Percentiles rank a stretch among this genome's conserved stretches.
phyloP scores from a whole-genome alignment of 1,140 invertebrate species.

The Trichomalopsis sarcophagae region DNA sequence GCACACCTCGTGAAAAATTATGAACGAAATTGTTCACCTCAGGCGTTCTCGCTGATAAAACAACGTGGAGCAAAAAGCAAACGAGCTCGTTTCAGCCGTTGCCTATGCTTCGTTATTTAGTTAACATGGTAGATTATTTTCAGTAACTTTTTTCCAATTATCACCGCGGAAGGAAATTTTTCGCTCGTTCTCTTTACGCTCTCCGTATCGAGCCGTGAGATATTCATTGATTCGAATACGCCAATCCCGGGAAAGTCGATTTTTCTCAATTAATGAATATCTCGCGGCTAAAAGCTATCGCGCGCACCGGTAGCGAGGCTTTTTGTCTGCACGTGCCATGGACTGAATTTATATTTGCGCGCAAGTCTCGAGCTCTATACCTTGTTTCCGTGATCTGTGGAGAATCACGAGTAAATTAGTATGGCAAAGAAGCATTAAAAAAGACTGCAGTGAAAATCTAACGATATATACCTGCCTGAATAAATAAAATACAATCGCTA shows the following conservation, averaged over 20 bases:
- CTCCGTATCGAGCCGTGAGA: neutral
- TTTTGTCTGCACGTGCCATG: neutral
- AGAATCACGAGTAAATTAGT: no score
- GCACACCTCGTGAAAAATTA: no score
- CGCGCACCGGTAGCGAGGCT: neutral
- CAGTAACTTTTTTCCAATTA: neutral
- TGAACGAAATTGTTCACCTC: neutral
- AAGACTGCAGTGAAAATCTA: no score
- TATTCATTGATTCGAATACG: neutral
- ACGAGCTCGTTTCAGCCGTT: no score
- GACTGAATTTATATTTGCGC: neutral
- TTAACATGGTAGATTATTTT: neutral
- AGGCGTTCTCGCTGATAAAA: neutral
- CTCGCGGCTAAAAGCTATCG: neutral
- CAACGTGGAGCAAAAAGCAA: no score
- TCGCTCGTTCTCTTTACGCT: neutral
- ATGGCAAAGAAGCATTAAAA: no score
- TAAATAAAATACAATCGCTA: no score
- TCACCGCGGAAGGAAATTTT: neutral
- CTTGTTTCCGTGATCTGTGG: no score
- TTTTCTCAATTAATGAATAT: conserved; percentile 15
- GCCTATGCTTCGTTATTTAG: neutral
- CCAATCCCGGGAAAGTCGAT: neutral
- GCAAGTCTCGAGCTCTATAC: no score
- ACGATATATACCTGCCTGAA: no score